Percentiles rank a stretch among this genome's conserved stretches.
Evolutionary conservation across 2,113 vertebrate species (phyloP).

Genomic region (Siniperca knerii): DNA sequence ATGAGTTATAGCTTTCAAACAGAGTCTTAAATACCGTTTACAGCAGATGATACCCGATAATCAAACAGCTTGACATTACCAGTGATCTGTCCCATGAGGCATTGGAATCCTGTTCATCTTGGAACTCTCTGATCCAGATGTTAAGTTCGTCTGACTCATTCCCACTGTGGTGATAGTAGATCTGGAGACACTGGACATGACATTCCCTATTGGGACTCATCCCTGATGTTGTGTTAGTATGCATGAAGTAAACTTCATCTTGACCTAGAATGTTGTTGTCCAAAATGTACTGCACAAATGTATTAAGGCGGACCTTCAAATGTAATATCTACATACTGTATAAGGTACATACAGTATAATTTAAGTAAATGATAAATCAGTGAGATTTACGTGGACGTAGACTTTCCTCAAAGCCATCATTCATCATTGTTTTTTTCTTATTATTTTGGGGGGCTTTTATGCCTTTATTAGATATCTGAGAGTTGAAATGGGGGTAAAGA

Average conservation of each 20-base stretch:
- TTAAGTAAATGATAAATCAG: neutral
- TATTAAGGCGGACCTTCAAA: neutral
- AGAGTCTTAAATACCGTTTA: neutral
- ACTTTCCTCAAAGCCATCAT: too few relatives aligned
- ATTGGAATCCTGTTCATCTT: neutral
- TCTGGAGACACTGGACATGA: constrained; percentile 88
- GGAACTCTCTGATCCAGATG: constrained; percentile 85
- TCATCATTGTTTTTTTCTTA: too few relatives aligned
- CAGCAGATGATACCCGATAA: too few relatives aligned
- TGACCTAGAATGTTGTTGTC: neutral
- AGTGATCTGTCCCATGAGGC: constrained; percentile 80
- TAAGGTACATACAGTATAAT: neutral
- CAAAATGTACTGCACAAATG: neutral
- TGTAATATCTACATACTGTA: neutral
- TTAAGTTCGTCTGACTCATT: constrained; percentile 75
- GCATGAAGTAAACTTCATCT: constrained; percentile 82
- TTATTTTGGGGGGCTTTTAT: too few relatives aligned
- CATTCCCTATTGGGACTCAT: constrained; percentile 80
- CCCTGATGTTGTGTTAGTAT: constrained; percentile 77
- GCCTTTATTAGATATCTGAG: too few relatives aligned
- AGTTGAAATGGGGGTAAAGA: too few relatives aligned
- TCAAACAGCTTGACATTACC: constrained; percentile 63
- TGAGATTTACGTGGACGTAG: neutral
- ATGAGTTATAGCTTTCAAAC: neutral
- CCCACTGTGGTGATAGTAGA: constrained; percentile 88